Evolutionary conservation across 2,888 invertebrate species (phyloP).

Genomic region (Agrochola circellaris): DNA sequence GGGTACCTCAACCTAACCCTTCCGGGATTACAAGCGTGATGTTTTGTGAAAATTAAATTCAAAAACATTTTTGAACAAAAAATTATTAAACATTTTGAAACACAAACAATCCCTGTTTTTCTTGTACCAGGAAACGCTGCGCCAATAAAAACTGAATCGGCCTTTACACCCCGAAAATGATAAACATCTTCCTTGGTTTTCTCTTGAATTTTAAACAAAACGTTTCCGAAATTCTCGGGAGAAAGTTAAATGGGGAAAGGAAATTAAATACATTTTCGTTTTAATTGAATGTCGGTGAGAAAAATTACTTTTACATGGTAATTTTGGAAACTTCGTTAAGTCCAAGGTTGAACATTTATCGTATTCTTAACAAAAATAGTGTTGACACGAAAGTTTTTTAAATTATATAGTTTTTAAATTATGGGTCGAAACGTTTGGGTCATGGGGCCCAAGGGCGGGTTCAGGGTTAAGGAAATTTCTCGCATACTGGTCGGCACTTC

Average conservation of each 20-base stretch:
- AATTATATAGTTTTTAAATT: too few species aligned
- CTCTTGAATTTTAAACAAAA: slow-evolving; percentile 48
- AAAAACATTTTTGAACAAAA: background rate
- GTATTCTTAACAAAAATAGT: slow-evolving; percentile 3
- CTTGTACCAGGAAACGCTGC: slow-evolving; percentile 44
- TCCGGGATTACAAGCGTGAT: too few species aligned
- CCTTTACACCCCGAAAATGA: slow-evolving; percentile 47
- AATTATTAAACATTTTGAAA: background rate
- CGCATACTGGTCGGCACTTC: too few species aligned
- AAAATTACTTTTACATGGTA: slow-evolving; percentile 52
- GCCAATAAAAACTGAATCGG: slow-evolving; percentile 48
- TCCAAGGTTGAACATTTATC: slow-evolving; percentile 19
- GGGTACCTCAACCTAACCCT: too few species aligned
- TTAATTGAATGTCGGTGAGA: slow-evolving; percentile 49
- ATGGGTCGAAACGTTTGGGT: too few species aligned
- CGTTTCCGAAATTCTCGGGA: slow-evolving; percentile 41
- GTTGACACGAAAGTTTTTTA: background rate
- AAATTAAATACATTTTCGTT: slow-evolving; percentile 64
- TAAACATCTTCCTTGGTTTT: slow-evolving; percentile 56
- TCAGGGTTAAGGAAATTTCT: too few species aligned
- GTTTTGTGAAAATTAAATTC: slow-evolving; percentile 3
- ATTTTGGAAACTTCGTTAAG: slow-evolving; percentile 11
- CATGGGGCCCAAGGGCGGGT: too few species aligned
- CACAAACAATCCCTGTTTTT: slow-evolving; percentile 43
- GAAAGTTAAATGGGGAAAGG: slow-evolving; percentile 55